A percentile compares a stretch with the other conserved stretches of the same genome.
phyloP scores from a whole-genome alignment of 1,140 invertebrate genomes.

The Psilanteris sp. region DNA sequence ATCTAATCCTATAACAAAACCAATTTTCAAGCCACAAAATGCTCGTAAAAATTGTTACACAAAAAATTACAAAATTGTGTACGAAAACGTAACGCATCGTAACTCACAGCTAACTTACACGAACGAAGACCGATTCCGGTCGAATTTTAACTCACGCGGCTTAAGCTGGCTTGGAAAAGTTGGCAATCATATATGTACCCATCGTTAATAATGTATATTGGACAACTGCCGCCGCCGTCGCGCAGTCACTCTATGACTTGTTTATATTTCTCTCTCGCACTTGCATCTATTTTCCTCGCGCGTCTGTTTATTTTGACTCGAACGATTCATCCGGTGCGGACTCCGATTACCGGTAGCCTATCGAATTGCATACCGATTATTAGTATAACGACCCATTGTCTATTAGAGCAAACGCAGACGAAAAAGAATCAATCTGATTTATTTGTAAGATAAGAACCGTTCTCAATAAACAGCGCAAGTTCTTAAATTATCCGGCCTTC shows the following conservation, averaged over 20 bases:
- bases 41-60: too few relatives aligned
- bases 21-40: too few relatives aligned
- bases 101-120: too few relatives aligned
- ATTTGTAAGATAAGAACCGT: slow-evolving; percentile 52
- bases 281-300: slow-evolving; percentile 48
- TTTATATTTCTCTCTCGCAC: slow-evolving; percentile 42
- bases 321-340: slow-evolving; percentile 76
- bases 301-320: slow-evolving; percentile 75
- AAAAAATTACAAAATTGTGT: too few relatives aligned
- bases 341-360: slow-evolving; percentile 69
- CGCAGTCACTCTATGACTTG: slow-evolving; percentile 52
- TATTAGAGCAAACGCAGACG: slow-evolving; percentile 57
- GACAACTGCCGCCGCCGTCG: slow-evolving; percentile 47
- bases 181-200: slow-evolving; percentile 59
- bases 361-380: slow-evolving; percentile 71
- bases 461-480: slow-evolving; percentile 21
- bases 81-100: too few relatives aligned
- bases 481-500: slow-evolving; percentile 3
- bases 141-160: too few relatives aligned
- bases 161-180: too few relatives aligned
- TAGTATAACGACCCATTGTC: slow-evolving; percentile 77
- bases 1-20: too few relatives aligned
- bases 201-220: slow-evolving; percentile 60
- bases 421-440: slow-evolving; percentile 51
- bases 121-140: too few relatives aligned